Base-by-base conservation (phyloP, 2,888 invertebrate species). In the Chesias legatella region DNA sequence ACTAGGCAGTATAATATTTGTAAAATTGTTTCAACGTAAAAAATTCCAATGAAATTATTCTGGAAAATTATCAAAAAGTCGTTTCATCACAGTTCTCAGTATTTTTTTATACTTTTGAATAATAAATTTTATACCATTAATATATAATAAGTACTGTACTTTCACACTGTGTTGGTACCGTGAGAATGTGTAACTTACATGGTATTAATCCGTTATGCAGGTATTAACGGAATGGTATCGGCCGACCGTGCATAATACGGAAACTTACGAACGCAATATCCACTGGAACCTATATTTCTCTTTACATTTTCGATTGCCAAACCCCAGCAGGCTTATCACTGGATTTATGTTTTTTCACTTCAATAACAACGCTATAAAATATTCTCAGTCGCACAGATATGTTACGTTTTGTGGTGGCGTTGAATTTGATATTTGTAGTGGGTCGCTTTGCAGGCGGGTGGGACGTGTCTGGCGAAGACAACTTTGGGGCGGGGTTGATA, bases 261-360 rank as follows among this genome's bases (percentile, higher is more conserved):
- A 29, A 40, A 38, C 45, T 48, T 40, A 51, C 48, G 38, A 47
- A 43, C 34, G 32, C 47, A 47, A 39, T 51, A 47, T 43, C 48
- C 29, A 28, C 20, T 25, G 22, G 43, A 49, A 48, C 20, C 40
- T 33, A 46, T 43, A 50, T 51, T 53, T 53, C 43, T 40, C 34
- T 52, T 40, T 51, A 49, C 46, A 56, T 51, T 59, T 65, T 47
- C 27, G 48, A 67, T 71, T 71, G 60, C 60, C 43, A 65, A 67
- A 69, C 57, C 42, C 45, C 49, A n/a, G 30, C 51, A 50, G 43
- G 66, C 67, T 78, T 76, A 80, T 81, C 73, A 63, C 53, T 42
- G 44, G 70, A 68, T 79, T 79, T 75, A 76, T 77, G 68, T 48
- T 63, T 67, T 34, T 69, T 64, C 55, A 44, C 54, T 48, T 53